phyloP scores from a whole-genome alignment of 2,113 vertebrate species.

The Apodemus speciosus region DNA sequence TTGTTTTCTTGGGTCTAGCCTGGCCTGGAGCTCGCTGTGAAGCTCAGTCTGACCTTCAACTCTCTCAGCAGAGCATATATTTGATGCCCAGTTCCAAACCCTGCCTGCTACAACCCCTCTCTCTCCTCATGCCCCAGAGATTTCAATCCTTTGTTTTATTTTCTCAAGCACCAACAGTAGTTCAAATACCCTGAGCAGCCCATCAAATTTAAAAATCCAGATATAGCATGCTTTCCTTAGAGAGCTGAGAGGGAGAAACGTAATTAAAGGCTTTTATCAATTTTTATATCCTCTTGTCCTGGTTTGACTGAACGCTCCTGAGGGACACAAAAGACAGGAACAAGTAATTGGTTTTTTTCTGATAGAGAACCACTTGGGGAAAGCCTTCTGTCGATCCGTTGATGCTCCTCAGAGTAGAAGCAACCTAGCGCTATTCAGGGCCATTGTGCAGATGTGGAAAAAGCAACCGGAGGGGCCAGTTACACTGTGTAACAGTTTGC shows the following conservation, averaged over 20 bases:
- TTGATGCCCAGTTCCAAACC: neutral
- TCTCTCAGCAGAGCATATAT: fast-evolving
- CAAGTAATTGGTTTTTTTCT: conserved; percentile 73
- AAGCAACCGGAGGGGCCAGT: conserved; percentile 60
- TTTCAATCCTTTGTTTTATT: neutral
- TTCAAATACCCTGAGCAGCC: neutral
- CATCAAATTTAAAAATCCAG: conserved; percentile 17
- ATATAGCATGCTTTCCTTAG: neutral
- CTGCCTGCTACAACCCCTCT: neutral
- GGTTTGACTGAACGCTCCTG: conserved; percentile 48
- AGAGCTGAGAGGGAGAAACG: conserved; percentile 11
- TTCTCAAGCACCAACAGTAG: neutral
- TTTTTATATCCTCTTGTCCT: conserved; percentile 58
- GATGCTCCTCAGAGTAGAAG: conserved; percentile 62
- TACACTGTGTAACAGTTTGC: conserved; percentile 47
- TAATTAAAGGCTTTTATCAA: conserved; percentile 58
- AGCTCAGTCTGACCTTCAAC: neutral
- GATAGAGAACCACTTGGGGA: conserved; percentile 60
- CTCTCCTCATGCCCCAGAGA: neutral
- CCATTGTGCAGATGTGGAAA: neutral
- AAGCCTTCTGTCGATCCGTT: conserved; percentile 58
- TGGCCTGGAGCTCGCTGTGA: neutral
- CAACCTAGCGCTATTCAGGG: conserved; percentile 14
- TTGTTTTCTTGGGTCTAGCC: neutral
- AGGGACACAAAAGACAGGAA: conserved; percentile 67